Evolutionary conservation across 2,113 vertebrate genomes (phyloP), one percentile per base, ranked within the genome.

Genomic region (Cyprinodon variegatus): DNA sequence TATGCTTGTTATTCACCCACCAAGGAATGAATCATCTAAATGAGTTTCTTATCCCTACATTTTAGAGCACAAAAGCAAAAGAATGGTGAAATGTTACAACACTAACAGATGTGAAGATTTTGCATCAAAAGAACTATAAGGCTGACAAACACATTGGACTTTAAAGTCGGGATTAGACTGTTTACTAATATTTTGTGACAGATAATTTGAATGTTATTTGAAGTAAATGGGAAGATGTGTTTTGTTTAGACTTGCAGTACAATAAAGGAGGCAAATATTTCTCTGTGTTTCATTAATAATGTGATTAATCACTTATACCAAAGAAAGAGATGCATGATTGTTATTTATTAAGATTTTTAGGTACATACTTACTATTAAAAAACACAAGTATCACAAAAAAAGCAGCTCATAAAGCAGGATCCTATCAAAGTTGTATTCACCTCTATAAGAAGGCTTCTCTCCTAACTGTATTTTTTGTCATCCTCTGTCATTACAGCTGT

Each of bases 401-500:
- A 53, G 6, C 50, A 53, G 15, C 14, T 6, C 17, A 53, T 53
- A 53, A 53, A 53, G 13, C 50, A 3, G 14, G n/a, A 20, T 57
- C 2, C 60, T 45, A 36, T 50, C 13, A 57, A 46, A 48, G 11
- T 43, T 17, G n/a, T 20, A 3, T 74, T 74, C 62, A 22, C n/a
- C 64, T 22, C 5, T 43, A 40, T 61, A 61, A 50, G 29, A 22
- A 38, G 11, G 3, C 61, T 4, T 50, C 4, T 39, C 29, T 20
- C 11, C 65, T 74, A 43, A 78, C 61, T 62, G 13, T 68, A 9
- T 70, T 36, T 36, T 6, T 53, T 53, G 48, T 50, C n/a, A 37
- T 79, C 66, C 77, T 83, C 13, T 53, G 48, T 61, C 15, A 48
- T 89, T 90, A 37, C 94, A 99, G 98, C 95, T 99, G 64, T 99